Evolutionary conservation across 2,888 invertebrate species (phyloP).

Genomic region (Nomada ferruginata): DNA sequence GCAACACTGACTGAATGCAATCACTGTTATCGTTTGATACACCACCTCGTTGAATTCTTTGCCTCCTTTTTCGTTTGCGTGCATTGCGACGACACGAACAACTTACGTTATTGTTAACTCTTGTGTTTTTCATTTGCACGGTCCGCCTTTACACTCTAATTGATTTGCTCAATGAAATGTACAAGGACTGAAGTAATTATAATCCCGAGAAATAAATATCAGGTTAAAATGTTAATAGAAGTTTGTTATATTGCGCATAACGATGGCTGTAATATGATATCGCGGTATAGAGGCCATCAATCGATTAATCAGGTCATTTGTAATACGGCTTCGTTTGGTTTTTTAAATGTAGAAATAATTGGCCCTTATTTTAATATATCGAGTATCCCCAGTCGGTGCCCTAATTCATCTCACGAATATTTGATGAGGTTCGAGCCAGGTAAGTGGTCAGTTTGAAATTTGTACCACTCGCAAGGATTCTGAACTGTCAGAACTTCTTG

Average conservation of each 20-base stretch:
- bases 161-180: too few relatives aligned
- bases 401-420: slow-evolving; percentile 32
- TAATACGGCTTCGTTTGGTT: slow-evolving; percentile 6
- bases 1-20: slow-evolving; percentile 34
- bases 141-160: too few relatives aligned
- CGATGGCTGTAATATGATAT: not conserved
- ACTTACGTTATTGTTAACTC: not conserved
- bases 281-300: not conserved
- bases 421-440: slow-evolving; percentile 6
- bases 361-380: slow-evolving; percentile 27
- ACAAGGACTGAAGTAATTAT: not conserved
- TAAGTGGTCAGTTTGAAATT: slow-evolving; percentile 34
- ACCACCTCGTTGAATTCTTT: not conserved
- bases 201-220: not conserved
- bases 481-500: slow-evolving; percentile 6
- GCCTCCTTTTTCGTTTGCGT: not conserved
- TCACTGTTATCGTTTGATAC: slow-evolving; percentile 36
- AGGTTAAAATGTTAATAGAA: too few relatives aligned
- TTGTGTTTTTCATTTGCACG: too few relatives aligned
- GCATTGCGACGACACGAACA: not conserved
- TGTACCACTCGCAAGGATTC: too few relatives aligned
- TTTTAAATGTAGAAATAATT: slow-evolving; percentile 28
- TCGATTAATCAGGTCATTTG: slow-evolving; percentile 18
- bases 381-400: slow-evolving; percentile 2
- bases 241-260: not conserved